Evolutionary conservation across 2,888 invertebrate genomes (phyloP), one percentile per base, ranked within the genome.

Genomic region (Drosophila diplacantha): DNA sequence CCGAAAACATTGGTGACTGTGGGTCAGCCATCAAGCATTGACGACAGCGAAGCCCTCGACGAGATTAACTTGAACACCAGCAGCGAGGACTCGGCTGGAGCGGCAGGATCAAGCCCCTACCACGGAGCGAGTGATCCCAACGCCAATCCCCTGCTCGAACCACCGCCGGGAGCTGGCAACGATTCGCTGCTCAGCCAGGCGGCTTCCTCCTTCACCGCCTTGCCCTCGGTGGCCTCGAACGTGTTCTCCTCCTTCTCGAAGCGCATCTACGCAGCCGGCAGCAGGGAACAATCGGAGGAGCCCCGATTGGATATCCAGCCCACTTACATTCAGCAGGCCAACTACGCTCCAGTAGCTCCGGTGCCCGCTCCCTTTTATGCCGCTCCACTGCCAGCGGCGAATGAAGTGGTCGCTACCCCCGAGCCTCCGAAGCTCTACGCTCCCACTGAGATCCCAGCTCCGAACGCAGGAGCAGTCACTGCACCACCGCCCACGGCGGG

Each of bases 151-250:
- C 61, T 86, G 38, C 58, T 85, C 49, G 84, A 87, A 54, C 83
- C 61, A 53, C 59, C 63, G 39, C 26, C 46, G 5, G 62, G 46
- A 24, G 46, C 56, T 12, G 66, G 55, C 11, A 77, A 75, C 52
- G 87, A 86, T 56, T 86, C 87, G 2, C 69, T 87, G 68, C 69
- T 88, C 31, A 85, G 85, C 44, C 86, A 86, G 73, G 86, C 87
- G 34, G 86, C 87, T 26, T 85, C 87, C 31, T 86, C 88, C 18
- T 86, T 88, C 63, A 91, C 91, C 0, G 91, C 92, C 34, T 77
- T 91, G 29, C 91, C 91, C 0, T 90, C 91, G 53, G 90, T 91
- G 5, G 91, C 92, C 0, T 91, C 91, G 46, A 91, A 91, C 11
- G 92, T 92, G 0, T 91, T 93, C 69, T 91, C 91, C 32, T 92